Evolutionary conservation across 1,140 invertebrate species (phyloP).

Genomic region (Steinernema feltiae): DNA sequence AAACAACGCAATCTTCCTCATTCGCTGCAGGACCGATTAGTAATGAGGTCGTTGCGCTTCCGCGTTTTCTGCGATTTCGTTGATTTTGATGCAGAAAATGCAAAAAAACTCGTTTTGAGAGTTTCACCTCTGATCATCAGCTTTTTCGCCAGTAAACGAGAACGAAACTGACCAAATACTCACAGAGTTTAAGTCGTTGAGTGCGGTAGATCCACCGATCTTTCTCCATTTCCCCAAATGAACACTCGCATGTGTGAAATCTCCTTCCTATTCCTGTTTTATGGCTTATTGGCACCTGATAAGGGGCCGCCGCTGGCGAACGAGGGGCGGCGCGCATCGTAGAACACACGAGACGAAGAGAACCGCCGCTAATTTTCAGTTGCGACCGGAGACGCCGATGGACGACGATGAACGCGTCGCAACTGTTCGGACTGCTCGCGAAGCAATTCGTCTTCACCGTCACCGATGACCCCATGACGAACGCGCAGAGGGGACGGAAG

Average conservation of each 20-base stretch:
- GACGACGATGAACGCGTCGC: slow-evolving; percentile 12
- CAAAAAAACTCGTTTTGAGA: too few relatives aligned
- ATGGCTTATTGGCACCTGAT: slow-evolving; percentile 4
- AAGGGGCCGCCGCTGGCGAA: neutral
- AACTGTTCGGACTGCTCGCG: neutral
- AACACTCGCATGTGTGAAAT: neutral
- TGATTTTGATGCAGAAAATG: too few relatives aligned
- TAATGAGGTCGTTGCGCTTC: too few relatives aligned
- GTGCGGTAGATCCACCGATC: neutral
- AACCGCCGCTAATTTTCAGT: neutral
- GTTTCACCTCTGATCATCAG: too few relatives aligned
- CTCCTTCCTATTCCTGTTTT: neutral
- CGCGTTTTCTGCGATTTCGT: too few relatives aligned
- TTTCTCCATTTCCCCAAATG: neutral
- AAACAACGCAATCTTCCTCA: too few relatives aligned
- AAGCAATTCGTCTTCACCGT: neutral
- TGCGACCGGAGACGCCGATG: neutral
- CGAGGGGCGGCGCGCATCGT: neutral
- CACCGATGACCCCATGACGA: neutral
- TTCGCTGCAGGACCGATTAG: too few relatives aligned
- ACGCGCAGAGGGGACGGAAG: neutral
- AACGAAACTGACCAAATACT: too few relatives aligned
- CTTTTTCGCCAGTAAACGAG: too few relatives aligned
- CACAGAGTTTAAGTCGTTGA: too few relatives aligned
- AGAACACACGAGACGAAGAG: neutral